Evolutionary conservation across 2,888 invertebrate genomes (phyloP).

Genomic region (Leuctra nigra): DNA sequence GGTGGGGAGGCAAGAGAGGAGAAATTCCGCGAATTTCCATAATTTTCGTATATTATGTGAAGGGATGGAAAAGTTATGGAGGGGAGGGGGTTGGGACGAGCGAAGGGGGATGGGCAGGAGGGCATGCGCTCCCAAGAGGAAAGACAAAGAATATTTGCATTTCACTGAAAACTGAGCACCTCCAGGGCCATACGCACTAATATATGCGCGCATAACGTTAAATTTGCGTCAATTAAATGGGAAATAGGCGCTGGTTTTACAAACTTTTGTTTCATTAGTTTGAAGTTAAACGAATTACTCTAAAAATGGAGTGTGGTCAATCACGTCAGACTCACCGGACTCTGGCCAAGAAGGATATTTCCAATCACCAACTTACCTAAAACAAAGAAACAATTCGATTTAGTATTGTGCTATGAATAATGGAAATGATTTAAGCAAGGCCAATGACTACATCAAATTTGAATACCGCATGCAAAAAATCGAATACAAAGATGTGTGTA

Average conservation of each 20-base stretch:
- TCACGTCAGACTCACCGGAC: too few relatives aligned
- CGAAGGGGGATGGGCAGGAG: not conserved
- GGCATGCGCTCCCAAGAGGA: not conserved
- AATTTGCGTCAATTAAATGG: constrained; percentile 1
- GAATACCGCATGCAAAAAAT: too few relatives aligned
- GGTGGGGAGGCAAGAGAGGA: not conserved
- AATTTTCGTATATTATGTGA: constrained; percentile 4
- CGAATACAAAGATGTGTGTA: too few relatives aligned
- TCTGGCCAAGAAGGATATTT: too few relatives aligned
- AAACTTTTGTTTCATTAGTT: too few relatives aligned
- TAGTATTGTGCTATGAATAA: too few relatives aligned
- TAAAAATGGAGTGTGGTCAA: too few relatives aligned
- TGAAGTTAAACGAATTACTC: too few relatives aligned
- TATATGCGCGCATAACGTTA: not conserved
- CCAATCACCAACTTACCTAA: too few relatives aligned
- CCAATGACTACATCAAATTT: too few relatives aligned
- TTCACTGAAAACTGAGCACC: not conserved
- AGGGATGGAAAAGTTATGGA: not conserved
- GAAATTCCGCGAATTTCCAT: not conserved
- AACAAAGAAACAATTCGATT: too few relatives aligned
- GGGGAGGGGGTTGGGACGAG: not conserved
- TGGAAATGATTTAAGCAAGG: too few relatives aligned
- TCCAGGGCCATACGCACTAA: not conserved
- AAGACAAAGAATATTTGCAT: constrained; percentile 4
- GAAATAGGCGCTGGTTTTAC: not conserved